A percentile compares a stretch with the other conserved stretches of the same genome.
Evolutionary conservation across 92 coral and sea anemone species (phyloP).

Genomic region (Epizoanthus illoricatus): DNA sequence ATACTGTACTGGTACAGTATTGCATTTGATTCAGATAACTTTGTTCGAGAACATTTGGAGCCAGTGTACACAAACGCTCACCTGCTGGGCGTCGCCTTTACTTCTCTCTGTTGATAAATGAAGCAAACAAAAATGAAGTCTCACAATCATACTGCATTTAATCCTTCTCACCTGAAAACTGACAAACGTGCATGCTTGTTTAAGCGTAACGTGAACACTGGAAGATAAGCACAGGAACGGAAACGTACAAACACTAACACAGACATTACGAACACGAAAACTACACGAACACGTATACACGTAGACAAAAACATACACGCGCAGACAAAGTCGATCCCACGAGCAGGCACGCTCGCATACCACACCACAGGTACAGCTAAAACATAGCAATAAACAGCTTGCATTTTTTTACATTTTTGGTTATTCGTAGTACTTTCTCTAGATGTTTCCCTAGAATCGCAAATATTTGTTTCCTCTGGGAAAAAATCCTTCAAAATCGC

Average conservation of each 20-base stretch:
- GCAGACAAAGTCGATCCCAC: too few species aligned
- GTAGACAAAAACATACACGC: background rate
- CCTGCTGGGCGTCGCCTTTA: conserved; percentile 27
- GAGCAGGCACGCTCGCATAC: background rate
- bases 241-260: background rate
- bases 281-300: background rate
- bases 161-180: background rate
- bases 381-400: too few species aligned
- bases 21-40: background rate
- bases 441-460: too few species aligned
- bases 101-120: conserved; percentile 20
- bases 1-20: too few species aligned
- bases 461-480: too few species aligned
- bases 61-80: background rate
- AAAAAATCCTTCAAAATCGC: too few species aligned
- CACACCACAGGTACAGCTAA: background rate
- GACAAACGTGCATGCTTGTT: too few species aligned
- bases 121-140: background rate
- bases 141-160: background rate
- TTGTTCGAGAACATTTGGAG: background rate
- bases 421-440: too few species aligned
- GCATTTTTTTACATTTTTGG: too few species aligned
- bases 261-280: background rate
- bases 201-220: too few species aligned
- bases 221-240: background rate